Evolutionary conservation across 2,888 invertebrate species (phyloP).

Genomic region (Scaptomyza reducta): DNA sequence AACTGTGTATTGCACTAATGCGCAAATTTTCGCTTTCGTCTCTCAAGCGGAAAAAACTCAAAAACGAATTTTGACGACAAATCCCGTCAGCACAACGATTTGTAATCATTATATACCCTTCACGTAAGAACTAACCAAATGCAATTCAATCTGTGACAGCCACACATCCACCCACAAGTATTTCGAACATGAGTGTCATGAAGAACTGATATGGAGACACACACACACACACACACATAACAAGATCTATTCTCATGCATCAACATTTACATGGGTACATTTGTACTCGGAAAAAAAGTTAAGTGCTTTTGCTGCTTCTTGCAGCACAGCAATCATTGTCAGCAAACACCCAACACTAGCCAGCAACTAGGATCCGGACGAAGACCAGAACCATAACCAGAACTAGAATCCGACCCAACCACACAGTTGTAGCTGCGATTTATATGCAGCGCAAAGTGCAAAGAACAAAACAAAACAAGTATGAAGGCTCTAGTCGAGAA

Average conservation of each 20-base stretch:
- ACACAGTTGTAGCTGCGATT: slow-evolving; percentile 55
- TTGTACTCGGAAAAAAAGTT: slow-evolving; percentile 51
- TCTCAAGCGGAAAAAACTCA: background rate
- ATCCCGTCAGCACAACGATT: slow-evolving; percentile 48
- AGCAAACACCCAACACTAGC: slow-evolving; percentile 60
- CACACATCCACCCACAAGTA: slow-evolving; percentile 42
- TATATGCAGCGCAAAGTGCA: slow-evolving; percentile 67
- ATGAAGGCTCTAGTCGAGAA: too few relatives aligned
- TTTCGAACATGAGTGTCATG: slow-evolving; percentile 43
- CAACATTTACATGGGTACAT: background rate
- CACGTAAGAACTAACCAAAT: slow-evolving; percentile 32
- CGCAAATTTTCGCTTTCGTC: background rate
- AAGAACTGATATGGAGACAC: slow-evolving; percentile 52
- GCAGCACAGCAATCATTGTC: slow-evolving; percentile 73
- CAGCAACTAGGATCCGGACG: slow-evolving; percentile 20
- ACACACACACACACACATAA: background rate
- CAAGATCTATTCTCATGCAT: background rate
- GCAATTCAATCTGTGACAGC: slow-evolving; percentile 63
- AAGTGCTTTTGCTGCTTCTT: slow-evolving; percentile 72
- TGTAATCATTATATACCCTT: slow-evolving; percentile 61
- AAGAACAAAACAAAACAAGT: slow-evolving; percentile 42
- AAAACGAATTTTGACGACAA: slow-evolving; percentile 49
- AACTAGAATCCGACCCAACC: slow-evolving; percentile 19
- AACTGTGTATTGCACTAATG: background rate
- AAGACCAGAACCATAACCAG: slow-evolving; percentile 1